Evolutionary conservation across 2,113 vertebrate species (phyloP).

Genomic region (Oxygymnocypris stewartii): DNA sequence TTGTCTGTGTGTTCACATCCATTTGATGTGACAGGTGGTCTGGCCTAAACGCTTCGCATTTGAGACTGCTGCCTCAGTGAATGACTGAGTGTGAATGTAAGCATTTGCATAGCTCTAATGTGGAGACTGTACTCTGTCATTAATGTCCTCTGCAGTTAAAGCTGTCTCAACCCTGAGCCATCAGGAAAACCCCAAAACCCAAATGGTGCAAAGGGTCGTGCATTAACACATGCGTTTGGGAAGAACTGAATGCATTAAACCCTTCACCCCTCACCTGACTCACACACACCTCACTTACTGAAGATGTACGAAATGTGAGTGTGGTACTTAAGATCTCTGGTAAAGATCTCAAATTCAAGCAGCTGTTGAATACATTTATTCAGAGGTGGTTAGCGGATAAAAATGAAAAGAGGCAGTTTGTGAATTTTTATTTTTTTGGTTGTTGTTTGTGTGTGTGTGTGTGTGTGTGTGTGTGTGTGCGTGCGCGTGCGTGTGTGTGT

Average conservation of each 20-base stretch:
- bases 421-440: background rate
- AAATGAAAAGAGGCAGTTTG: background rate
- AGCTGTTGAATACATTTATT: background rate
- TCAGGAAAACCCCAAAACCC: constrained; percentile 23
- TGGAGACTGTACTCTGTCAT: constrained; percentile 43
- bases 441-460: background rate
- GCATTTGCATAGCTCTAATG: constrained; percentile 45
- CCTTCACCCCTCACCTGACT: background rate
- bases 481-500: too few relatives aligned
- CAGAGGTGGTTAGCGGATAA: background rate
- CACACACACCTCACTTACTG: constrained; percentile 9
- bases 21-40: constrained; percentile 37
- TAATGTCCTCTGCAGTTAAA: constrained; percentile 39
- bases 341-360: background rate
- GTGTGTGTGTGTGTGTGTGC: background rate
- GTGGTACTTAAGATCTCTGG: background rate
- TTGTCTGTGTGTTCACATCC: background rate
- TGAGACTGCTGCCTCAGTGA: background rate
- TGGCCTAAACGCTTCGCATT: background rate
- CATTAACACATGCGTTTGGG: constrained; percentile 47
- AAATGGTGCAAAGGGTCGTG: constrained; percentile 26
- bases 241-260: constrained; percentile 10
- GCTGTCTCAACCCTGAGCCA: constrained; percentile 25
- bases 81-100: constrained; percentile 35
- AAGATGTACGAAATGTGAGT: background rate